Evolutionary conservation across 1,140 invertebrate species (phyloP).

Genomic region (Drosophila simulans): DNA sequence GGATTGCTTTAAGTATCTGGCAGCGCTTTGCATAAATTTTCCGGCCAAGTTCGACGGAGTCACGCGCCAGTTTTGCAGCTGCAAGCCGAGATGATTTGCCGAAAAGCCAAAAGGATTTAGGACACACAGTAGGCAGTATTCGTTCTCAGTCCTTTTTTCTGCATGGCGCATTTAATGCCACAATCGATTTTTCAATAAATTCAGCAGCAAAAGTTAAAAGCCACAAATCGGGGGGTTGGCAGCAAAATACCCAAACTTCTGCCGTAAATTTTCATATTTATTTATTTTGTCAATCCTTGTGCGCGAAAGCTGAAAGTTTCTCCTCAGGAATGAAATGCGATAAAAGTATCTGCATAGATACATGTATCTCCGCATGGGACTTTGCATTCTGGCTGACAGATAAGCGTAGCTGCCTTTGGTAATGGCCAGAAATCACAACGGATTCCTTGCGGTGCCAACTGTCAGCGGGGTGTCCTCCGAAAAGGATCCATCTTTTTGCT

Average conservation of each 20-base stretch:
- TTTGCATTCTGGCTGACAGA: conserved; percentile 53
- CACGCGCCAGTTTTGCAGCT: conserved; percentile 71
- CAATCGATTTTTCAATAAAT: conserved; percentile 83
- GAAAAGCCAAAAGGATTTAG: conserved; percentile 78
- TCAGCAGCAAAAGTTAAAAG: conserved; percentile 67
- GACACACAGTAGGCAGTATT: conserved; percentile 63
- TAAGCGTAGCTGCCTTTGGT: conserved; percentile 65
- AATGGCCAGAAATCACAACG: conserved; percentile 78
- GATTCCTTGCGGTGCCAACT: conserved; percentile 60
- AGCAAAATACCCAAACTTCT: conserved; percentile 62
- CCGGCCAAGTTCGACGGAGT: conserved; percentile 65
- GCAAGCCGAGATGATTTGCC: conserved; percentile 72
- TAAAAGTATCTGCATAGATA: conserved; percentile 63
- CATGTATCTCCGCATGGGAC: conserved; percentile 36
- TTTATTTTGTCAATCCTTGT: conserved; percentile 80
- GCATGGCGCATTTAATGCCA: conserved; percentile 65
- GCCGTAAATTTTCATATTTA: conserved; percentile 83
- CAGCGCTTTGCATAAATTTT: conserved; percentile 79
- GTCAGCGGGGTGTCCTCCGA: conserved; percentile 41
- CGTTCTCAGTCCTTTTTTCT: not conserved
- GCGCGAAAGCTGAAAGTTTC: conserved; percentile 58
- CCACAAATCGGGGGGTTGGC: conserved; percentile 32
- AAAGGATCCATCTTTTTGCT: not conserved
- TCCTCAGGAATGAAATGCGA: conserved; percentile 45
- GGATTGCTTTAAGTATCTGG: conserved; percentile 77